Evolutionary conservation across 2,113 vertebrate species (phyloP).

Genomic region (Myiozetetes cayanensis): DNA sequence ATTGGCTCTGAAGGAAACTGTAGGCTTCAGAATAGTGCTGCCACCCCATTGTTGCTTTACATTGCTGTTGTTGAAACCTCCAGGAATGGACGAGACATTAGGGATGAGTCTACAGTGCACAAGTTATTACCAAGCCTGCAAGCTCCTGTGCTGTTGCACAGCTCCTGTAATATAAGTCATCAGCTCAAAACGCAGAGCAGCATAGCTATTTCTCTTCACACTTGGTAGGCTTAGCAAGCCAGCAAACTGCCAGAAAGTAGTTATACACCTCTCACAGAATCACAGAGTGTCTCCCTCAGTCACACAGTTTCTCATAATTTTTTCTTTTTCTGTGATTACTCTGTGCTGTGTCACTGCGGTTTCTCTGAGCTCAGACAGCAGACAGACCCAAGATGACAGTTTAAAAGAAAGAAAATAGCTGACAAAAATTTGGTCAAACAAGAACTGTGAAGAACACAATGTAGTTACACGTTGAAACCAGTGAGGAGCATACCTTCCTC

Average conservation of each 20-base stretch:
- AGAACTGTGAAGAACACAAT: background rate
- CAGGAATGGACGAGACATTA: background rate
- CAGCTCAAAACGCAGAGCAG: background rate
- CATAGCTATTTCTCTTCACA: background rate
- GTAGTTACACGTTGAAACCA: background rate
- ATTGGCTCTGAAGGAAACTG: background rate
- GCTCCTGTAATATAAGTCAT: background rate
- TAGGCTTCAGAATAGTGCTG: background rate
- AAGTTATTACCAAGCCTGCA: background rate
- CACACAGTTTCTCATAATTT: background rate
- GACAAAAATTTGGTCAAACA: background rate
- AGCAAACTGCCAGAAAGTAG: background rate
- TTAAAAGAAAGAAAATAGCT: background rate
- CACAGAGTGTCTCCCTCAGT: background rate
- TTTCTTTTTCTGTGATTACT: background rate
- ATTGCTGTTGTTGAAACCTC: rapidly evolving
- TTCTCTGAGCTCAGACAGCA: background rate
- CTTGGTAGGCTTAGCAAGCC: background rate
- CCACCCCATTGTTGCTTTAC: rapidly evolving
- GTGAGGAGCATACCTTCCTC: slow-evolving; percentile 72
- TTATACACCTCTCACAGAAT: background rate
- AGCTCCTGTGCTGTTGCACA: background rate
- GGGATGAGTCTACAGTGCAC: background rate
- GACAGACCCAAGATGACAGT: background rate
- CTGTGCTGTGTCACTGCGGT: background rate